Conservation (phyloP, 1,140 invertebrate species). For the Zaprionus gabonicus region DNA sequence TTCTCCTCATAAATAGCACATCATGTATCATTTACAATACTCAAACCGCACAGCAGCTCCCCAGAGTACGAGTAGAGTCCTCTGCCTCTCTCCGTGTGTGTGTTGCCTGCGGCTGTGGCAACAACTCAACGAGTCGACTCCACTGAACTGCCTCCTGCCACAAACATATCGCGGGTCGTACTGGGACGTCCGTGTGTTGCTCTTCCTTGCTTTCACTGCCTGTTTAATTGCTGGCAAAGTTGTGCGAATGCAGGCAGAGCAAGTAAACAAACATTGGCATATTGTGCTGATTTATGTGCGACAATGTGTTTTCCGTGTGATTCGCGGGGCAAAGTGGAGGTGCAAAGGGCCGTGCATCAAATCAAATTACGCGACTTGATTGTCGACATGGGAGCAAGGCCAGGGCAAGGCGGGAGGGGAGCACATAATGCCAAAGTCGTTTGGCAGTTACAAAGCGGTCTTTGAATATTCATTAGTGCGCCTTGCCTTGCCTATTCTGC, state of each 20-base stretch:
- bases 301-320: conserved; percentile 68
- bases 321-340: background rate
- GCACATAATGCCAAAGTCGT: conserved; percentile 50
- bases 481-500: conserved; percentile 26
- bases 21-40: conserved; percentile 82
- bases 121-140: conserved; percentile 14
- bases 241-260: conserved; percentile 61
- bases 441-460: conserved; percentile 70
- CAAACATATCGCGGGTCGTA: conserved; percentile 8
- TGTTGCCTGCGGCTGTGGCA: conserved; percentile 33
- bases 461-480: conserved; percentile 81
- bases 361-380: conserved; percentile 82
- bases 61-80: conserved; percentile 9
- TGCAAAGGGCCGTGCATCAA: conserved; percentile 36
- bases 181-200: conserved; percentile 29
- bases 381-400: conserved; percentile 66
- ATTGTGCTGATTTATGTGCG: conserved; percentile 84
- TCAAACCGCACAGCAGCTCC: conserved; percentile 35
- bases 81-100: conserved; percentile 13
- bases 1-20: conserved; percentile 80
- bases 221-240: conserved; percentile 84
- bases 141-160: background rate
- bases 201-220: conserved; percentile 43
- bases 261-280: conserved; percentile 84
- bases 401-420: conserved; percentile 14